These are phyloP conservation scores for Heloderma charlesbogerti DNA, from an alignment of 2,113 vertebrate species.

Conservation along the genomic window DNA sequence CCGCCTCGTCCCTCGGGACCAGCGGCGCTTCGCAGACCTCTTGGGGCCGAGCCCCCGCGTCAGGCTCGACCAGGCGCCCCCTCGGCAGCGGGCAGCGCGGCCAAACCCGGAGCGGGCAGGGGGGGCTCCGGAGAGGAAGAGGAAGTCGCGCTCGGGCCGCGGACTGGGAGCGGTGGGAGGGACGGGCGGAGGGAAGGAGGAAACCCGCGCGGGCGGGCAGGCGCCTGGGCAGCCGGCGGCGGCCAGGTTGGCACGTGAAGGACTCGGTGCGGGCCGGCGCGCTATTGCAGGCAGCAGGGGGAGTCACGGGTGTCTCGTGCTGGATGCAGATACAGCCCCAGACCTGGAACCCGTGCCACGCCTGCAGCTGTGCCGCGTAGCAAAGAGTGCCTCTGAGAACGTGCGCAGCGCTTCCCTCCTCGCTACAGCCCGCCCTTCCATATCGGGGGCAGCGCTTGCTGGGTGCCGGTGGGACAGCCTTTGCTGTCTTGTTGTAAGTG, in stretches of 20 bases:
- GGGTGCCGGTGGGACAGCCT: background rate
- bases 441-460: background rate
- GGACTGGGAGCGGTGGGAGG: background rate
- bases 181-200: no score
- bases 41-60: slow-evolving; percentile 7
- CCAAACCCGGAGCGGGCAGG: background rate
- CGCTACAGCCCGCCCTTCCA: background rate
- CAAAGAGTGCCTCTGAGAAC: background rate
- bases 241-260: background rate
- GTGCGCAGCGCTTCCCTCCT: background rate
- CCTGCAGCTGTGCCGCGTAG: background rate
- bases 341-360: background rate
- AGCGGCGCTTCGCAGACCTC: background rate
- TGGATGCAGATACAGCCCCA: background rate
- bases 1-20: background rate
- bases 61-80: background rate
- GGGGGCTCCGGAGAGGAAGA: background rate
- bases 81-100: background rate
- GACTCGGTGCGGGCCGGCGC: background rate
- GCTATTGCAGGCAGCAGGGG: no score
- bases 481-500: background rate
- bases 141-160: background rate
- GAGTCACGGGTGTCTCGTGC: background rate
- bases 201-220: no score
- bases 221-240: no score